Evolutionary conservation across 2,797 vertebrate genomes (phyloP), one percentile per base, ranked within the genome.

Genomic region (Melanotaenia boesemani): DNA sequence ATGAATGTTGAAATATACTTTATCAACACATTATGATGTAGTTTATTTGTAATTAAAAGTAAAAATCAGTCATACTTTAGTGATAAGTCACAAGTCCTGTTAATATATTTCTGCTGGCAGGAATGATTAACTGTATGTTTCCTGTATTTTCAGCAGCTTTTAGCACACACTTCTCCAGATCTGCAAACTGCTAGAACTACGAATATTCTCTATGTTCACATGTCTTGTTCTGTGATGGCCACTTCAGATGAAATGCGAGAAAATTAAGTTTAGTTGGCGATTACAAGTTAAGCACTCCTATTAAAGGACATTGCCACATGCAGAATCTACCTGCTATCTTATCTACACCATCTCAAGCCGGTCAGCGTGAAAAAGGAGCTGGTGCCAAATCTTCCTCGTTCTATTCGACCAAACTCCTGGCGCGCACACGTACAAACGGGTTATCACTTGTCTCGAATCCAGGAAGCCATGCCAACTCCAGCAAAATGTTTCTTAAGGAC

Each of bases 401-500:
- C 72, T 63, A 66, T 79, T 90, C 76, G 84, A 88, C 80, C 81
- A 80, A 84, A 72, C 89, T 86, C 81, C 74, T 93, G 90, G 80
- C 87, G 82, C 85, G 71, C 59, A 70, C 67, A 70, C 30, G n/a
- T 68, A 71, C 75, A 71, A 41, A 79, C 70, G 61, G 69, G 77
- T 81, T 91, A 88, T 76, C 67, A 65, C 82, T 86, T 84, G 83
- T 90, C 50, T 90, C 84, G 89, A 87, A 91, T 86, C 75, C 78
- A 85, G 74, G 73, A 76, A 76, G 34, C 63, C 59, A 28, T 89
- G 93, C 93, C 93, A 94, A 91, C 79, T 88, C 72, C 81, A 88
- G 76, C 28, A 91, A 94, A 92, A 94, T 94, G 93, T 94, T 93
- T 86, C 85, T 87, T 82, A 92, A 89, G 84, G 56, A 52, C 80